These are phyloP conservation scores for Tokudaia muenninki DNA, from an alignment of 2,797 vertebrate genomes.

Conservation along the genomic window DNA sequence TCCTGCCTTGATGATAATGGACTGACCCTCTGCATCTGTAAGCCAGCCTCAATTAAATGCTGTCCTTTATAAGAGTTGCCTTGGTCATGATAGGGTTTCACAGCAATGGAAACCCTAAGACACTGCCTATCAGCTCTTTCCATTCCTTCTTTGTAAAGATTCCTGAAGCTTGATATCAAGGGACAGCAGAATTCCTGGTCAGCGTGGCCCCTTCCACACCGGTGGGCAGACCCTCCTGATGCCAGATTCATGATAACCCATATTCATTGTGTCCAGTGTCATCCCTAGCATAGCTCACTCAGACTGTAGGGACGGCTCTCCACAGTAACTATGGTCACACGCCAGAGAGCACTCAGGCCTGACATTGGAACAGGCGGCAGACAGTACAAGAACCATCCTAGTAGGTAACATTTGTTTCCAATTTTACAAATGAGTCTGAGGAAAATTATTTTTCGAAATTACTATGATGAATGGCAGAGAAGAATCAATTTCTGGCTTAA, in stretches of 20 bases:
- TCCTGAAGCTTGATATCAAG: not conserved
- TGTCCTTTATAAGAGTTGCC: not conserved
- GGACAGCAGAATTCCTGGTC: not conserved
- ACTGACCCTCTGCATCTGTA: not conserved
- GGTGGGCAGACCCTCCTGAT: not conserved
- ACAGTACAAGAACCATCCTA: not conserved
- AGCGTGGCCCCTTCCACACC: not conserved
- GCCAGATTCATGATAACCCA: not conserved
- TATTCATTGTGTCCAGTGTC: not conserved
- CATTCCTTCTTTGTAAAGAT: not conserved
- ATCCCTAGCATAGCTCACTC: not conserved
- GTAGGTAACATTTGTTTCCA: not conserved
- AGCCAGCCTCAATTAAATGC: not conserved
- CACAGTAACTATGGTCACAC: rapidly evolving
- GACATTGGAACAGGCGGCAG: not conserved
- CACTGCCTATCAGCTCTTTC: not conserved
- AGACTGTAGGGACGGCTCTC: not conserved
- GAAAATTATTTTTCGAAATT: not conserved
- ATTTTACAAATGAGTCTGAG: slow-evolving; percentile 18
- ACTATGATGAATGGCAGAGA: not conserved
- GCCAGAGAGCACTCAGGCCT: not conserved
- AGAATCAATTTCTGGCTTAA: not conserved
- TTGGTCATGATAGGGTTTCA: not conserved
- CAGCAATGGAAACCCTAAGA: not conserved
- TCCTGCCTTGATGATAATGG: not conserved